Base-by-base conservation (phyloP, 2,113 vertebrate species). In the Aramus guarauna region DNA sequence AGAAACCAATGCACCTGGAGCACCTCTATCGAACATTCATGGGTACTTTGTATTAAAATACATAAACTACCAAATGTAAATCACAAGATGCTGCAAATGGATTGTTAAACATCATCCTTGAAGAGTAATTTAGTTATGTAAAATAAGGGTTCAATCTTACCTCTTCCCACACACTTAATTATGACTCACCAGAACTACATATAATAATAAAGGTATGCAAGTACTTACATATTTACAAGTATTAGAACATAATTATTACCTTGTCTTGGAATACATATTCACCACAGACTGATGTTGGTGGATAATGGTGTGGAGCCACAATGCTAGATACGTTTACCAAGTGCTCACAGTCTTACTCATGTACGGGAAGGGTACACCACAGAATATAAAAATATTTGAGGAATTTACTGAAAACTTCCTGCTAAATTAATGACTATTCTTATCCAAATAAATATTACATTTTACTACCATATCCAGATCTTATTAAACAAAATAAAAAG, bases 151-250 rank as follows among this genome's bases (percentile, higher is more conserved):
- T 95, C 55, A 47, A 2, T 74, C 80, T 77, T 89, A 74, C 86
- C 27, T 92, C 92, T 88, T 94, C 91, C 91, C 69, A 95, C 94
- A 62, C 21, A 0, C 50, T 85, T 89, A 71, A 59, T 63, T 73
- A 53, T 95, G 94, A 96, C 77, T 96, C 95, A 95, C 72, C 34
- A 92, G 86, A 85, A 86, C 32, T 47, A 82, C 73, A 58, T 16
- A 4, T 72, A 92, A 32, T 41, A 85, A 81, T 69, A 89, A 82
- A 92, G 86, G 73, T 76, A 97, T 69, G 87, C 58, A 85, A 85
- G 73, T 59, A 43, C 92, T 92, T 64, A 84, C 55, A 81, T 79
- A 94, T 91, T 94, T 97, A 86, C 68, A 89, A 45, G 68, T 64
- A 92, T 87, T 73, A 82, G 73, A 91, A 89, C 22, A 27, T 92